Percentiles rank a stretch among this genome's conserved stretches.
Conservation (phyloP, 2,797 vertebrate genomes). For the Sphaeramia orbicularis region DNA sequence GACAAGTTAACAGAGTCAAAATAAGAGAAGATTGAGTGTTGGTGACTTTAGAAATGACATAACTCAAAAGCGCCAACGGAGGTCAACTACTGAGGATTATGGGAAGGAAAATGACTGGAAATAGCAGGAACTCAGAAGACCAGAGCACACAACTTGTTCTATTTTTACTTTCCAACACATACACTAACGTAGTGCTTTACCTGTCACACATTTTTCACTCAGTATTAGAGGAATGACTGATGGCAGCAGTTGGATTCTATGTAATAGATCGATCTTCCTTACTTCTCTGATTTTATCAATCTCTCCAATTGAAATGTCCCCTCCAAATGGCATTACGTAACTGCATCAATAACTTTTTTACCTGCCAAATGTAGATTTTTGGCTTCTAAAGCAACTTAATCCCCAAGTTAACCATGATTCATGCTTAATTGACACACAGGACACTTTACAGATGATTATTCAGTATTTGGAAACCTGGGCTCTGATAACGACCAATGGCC, state of each 20-base stretch:
- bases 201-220: background rate
- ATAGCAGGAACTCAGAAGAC: constrained; percentile 22
- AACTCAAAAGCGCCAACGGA: constrained; percentile 11
- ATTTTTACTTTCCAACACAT: constrained; percentile 26
- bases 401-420: too few species aligned
- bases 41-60: constrained; percentile 33
- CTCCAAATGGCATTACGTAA: background rate
- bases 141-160: background rate
- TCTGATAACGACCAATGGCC: too few species aligned
- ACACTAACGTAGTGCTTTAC: too few species aligned
- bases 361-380: background rate
- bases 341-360: background rate
- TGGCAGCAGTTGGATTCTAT: background rate
- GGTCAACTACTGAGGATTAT: constrained; percentile 35
- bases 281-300: background rate
- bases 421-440: too few species aligned
- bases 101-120: constrained; percentile 26
- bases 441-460: too few species aligned
- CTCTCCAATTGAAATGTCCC: background rate
- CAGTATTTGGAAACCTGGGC: too few species aligned
- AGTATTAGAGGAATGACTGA: too few species aligned
- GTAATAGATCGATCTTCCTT: background rate
- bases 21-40: background rate
- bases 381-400: background rate
- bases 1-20: background rate